Conservation (phyloP, 2,888 invertebrate genomes). For the Smittia sp. region DNA sequence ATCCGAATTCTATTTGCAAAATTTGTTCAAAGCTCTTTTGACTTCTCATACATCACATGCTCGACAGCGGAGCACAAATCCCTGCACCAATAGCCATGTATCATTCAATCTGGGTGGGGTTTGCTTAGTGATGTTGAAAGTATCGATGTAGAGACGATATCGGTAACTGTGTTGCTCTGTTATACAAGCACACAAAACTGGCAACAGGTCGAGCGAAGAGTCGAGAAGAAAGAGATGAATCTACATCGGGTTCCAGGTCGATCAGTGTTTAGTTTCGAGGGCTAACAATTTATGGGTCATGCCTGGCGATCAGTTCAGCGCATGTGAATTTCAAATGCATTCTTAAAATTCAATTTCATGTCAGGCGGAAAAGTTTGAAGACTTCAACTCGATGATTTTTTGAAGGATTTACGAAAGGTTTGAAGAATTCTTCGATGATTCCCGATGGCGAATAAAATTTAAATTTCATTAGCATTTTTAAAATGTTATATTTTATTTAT, state of each 20-base stretch:
- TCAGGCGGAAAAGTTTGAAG: background rate
- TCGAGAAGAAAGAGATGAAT: conserved; percentile 26
- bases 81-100: conserved; percentile 5
- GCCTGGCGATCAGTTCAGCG: background rate
- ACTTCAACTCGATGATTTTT: background rate
- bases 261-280: background rate
- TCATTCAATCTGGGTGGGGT: conserved; percentile 16
- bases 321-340: conserved; percentile 10
- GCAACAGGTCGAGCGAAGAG: conserved; percentile 17
- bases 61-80: background rate
- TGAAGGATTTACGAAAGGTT: conserved; percentile 16
- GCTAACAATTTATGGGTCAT: conserved; percentile 2
- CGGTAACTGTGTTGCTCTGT: background rate
- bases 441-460: conserved; percentile 1
- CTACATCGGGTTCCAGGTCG: background rate
- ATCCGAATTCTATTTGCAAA: too few relatives aligned
- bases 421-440: background rate
- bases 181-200: conserved; percentile 7
- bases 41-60: conserved; percentile 4
- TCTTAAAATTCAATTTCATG: background rate
- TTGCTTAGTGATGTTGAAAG: background rate
- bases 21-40: too few relatives aligned
- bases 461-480: conserved; percentile 18
- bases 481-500: conserved; percentile 11
- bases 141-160: conserved; percentile 5